These are phyloP conservation scores for Pseudochirops corinnae DNA, from an alignment of 2,797 vertebrate species.

Conservation along the genomic window DNA sequence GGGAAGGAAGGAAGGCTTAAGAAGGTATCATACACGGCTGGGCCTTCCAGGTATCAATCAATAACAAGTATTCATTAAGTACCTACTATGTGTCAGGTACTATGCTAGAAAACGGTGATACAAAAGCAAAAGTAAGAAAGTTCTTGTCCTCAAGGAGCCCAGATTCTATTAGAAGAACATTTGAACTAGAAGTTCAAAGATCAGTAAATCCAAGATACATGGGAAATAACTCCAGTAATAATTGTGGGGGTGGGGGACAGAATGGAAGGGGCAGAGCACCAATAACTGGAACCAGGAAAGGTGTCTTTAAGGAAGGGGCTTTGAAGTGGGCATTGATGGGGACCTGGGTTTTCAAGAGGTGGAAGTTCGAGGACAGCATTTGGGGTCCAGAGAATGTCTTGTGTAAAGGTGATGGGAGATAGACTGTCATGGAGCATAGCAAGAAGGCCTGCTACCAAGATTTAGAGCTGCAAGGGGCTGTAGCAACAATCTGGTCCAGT, in stretches of 20 bases:
- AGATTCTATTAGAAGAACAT: neutral
- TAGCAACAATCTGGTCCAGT: neutral
- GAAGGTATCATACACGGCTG: neutral
- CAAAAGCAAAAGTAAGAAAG: neutral
- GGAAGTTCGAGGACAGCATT: neutral
- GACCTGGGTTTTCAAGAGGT: neutral
- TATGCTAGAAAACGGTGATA: neutral
- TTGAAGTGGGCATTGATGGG: too few species aligned
- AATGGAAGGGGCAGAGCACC: neutral
- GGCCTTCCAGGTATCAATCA: neutral
- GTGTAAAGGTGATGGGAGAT: neutral
- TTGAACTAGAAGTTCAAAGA: neutral
- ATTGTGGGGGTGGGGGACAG: neutral
- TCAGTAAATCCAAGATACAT: neutral
- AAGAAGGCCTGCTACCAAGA: neutral
- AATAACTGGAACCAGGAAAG: neutral
- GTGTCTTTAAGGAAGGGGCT: neutral
- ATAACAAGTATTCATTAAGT: neutral
- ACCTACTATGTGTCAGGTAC: neutral
- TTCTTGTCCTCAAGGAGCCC: neutral
- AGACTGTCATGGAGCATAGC: neutral
- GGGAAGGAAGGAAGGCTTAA: neutral
- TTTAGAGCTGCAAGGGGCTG: neutral
- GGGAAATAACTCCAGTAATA: neutral
- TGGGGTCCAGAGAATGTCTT: neutral